Evolutionary conservation across 2,113 vertebrate genomes (phyloP).

Genomic region (Melospiza georgiana): DNA sequence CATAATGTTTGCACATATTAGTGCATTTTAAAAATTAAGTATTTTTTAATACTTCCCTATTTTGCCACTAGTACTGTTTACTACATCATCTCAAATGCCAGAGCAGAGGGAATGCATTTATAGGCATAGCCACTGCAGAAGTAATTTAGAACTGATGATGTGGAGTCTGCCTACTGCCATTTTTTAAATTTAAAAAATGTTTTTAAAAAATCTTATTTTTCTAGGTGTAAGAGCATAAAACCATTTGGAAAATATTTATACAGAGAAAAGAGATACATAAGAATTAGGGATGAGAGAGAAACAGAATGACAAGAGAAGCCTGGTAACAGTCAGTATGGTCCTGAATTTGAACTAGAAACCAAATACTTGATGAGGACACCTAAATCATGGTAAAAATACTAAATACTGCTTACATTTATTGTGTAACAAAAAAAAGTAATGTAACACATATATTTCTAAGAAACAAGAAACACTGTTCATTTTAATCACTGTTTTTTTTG

Average conservation of each 20-base stretch:
- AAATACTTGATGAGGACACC: background rate
- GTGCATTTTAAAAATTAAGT: slow-evolving; percentile 63
- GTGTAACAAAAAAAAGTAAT: background rate
- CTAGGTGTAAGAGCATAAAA: background rate
- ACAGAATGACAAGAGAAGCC: background rate
- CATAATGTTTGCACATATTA: slow-evolving; percentile 60
- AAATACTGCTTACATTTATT: background rate
- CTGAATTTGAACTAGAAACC: slow-evolving; percentile 36
- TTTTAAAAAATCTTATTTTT: background rate
- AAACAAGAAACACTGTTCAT: background rate
- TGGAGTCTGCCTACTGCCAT: background rate
- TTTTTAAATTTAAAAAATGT: background rate
- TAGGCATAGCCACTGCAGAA: background rate
- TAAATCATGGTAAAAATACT: background rate
- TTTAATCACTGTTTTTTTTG: background rate
- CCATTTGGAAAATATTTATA: background rate
- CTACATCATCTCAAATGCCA: background rate
- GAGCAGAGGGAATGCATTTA: background rate
- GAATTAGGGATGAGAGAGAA: background rate
- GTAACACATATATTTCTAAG: background rate
- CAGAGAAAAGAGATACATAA: background rate
- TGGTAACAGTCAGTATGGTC: background rate
- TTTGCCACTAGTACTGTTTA: slow-evolving; percentile 60
- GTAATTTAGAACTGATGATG: slow-evolving; percentile 41
- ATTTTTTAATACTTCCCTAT: slow-evolving; percentile 52